phyloP scores from a whole-genome alignment of 2,797 vertebrate genomes.

The Syndactyla subalaris region DNA sequence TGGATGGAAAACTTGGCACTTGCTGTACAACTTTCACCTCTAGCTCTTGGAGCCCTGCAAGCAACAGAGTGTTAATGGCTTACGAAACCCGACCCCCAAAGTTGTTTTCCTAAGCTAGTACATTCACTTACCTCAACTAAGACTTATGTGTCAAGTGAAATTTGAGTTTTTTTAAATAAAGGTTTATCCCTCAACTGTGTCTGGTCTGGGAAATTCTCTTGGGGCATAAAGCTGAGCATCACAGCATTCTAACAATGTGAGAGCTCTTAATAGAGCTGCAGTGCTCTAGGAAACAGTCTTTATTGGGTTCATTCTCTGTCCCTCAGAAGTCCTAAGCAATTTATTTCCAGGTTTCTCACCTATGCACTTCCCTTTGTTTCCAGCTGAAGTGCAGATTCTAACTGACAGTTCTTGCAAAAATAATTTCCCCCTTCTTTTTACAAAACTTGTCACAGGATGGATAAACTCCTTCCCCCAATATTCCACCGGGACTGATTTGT shows the following conservation, averaged over 20 bases:
- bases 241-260: neutral
- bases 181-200: neutral
- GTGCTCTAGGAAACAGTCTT: no score
- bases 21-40: neutral
- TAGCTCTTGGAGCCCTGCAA: neutral
- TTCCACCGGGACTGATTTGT: neutral
- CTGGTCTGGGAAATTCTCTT: neutral
- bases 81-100: neutral
- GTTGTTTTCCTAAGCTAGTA: constrained; percentile 44
- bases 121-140: constrained; percentile 66
- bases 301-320: neutral
- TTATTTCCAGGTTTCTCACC: neutral
- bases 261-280: no score
- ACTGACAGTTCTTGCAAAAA: neutral
- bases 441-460: neutral
- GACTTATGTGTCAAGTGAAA: constrained; percentile 33
- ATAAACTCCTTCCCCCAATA: neutral
- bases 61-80: neutral
- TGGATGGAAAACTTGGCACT: neutral
- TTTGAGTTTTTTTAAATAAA: constrained; percentile 59
- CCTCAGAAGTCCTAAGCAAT: neutral
- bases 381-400: neutral
- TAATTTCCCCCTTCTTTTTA: neutral
- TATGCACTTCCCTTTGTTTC: neutral
- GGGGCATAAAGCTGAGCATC: neutral